Percentiles rank a stretch among this genome's conserved stretches.
Conservation (phyloP, 2,888 invertebrate species). For the Andrena hattorfiana region DNA sequence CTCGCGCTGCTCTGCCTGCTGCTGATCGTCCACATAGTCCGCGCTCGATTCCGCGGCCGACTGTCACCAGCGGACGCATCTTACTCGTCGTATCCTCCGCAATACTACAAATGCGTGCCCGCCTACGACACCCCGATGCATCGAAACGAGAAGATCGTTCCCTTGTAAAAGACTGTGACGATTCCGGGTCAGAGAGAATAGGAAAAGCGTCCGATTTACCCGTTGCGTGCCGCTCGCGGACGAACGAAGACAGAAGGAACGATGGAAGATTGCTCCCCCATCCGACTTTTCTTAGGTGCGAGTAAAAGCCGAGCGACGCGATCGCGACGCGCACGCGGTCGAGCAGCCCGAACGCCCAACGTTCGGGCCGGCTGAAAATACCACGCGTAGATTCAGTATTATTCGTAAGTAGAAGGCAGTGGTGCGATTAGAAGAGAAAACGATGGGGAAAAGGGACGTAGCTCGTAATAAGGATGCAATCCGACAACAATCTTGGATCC, state of each 20-base stretch:
- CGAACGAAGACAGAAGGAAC: neutral
- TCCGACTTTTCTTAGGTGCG: neutral
- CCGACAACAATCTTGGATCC: slow-evolving; percentile 34
- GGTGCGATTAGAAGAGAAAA: slow-evolving; percentile 22
- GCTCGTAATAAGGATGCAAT: slow-evolving; percentile 18
- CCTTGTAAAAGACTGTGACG: slow-evolving; percentile 73
- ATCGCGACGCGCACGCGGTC: neutral
- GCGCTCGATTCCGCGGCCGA: slow-evolving; percentile 79
- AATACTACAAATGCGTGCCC: slow-evolving; percentile 83
- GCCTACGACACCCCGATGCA: slow-evolving; percentile 80
- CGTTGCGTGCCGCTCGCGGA: neutral
- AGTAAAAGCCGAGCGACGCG: neutral
- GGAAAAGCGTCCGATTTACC: neutral
- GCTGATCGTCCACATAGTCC: slow-evolving; percentile 79
- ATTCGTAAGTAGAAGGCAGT: slow-evolving; percentile 61
- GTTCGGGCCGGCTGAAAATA: slow-evolving; percentile 52
- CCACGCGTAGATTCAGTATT: slow-evolving; percentile 73
- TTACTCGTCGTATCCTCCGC: slow-evolving; percentile 77
- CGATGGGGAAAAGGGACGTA: slow-evolving; percentile 8
- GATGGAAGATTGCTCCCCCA: neutral
- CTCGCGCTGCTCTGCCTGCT: slow-evolving; percentile 77
- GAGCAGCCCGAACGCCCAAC: neutral
- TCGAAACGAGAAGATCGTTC: slow-evolving; percentile 79
- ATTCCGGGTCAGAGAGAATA: neutral
- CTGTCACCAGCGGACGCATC: slow-evolving; percentile 76